Base-by-base conservation (phyloP, 2,113 vertebrate species). In the Cheilinus undulatus region DNA sequence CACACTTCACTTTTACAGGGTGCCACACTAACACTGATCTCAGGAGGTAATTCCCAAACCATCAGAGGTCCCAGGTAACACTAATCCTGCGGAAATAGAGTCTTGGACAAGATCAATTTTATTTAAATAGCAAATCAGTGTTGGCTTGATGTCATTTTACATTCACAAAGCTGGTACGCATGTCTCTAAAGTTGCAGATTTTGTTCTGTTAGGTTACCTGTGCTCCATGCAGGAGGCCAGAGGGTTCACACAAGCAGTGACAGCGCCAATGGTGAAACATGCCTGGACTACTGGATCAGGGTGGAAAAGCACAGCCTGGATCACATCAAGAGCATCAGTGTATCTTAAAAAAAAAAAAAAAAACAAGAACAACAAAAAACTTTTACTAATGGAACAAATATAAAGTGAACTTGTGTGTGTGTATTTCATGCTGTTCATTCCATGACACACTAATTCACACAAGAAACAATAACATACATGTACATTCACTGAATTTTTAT, bases 161-260 rank as follows among this genome's bases (percentile, higher is more conserved):
- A 58, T 19, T 7, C 49, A 6, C 28, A 28, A 0, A 48, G 28
- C 28, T 19, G 36, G 14, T 14, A 34, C 7, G 9, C 7, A 19
- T 20, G 7, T n/a, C 19, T 42, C 19, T 5, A 15, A 17, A 40
- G 13, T 15, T 2, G 5, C 3, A 40, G 2, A 42, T 42, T 42
- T 42, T 15, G 14, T 42, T 42, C 19, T 42, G 40, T 42, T 6
- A 24, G 28, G 26, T 6, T 67, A 98, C 97, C 97, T 96, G 61
- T 99, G 97, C 23, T 98, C 96, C 93, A 99, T 95, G 57, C 94
- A 97, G 89, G 95, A 97, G 76, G 94, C 93, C 43, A 95, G 90
- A 0, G 97, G 98, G 68, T 99, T 94, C 46, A 99, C 94, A 3
- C 97, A 99, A 28, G 94, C 94, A 0, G 94, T 96, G 57, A 97